phyloP scores from a whole-genome alignment of 2,888 invertebrate genomes.

The Scelioninae gen. 2 region DNA sequence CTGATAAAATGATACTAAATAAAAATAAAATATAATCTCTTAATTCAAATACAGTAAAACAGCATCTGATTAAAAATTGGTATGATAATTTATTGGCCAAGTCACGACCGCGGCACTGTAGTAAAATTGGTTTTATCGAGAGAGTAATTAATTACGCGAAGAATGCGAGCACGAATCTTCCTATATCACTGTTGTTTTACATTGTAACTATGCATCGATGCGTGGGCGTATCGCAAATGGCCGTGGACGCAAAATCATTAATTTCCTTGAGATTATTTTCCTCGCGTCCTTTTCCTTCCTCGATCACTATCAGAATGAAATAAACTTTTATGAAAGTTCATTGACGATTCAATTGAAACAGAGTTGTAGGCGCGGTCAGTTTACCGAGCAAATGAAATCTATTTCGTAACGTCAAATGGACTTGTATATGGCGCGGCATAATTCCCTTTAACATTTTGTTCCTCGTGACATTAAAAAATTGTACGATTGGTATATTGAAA shows the following conservation, averaged over 20 bases:
- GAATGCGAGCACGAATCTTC: slow-evolving; percentile 67
- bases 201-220: slow-evolving; percentile 65
- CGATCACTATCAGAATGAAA: slow-evolving; percentile 54
- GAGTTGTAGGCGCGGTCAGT: slow-evolving; percentile 56
- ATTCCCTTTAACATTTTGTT: slow-evolving; percentile 42
- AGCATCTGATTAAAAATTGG: slow-evolving; percentile 1
- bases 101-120: slow-evolving; percentile 37
- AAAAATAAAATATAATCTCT: no score
- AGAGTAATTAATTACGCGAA: slow-evolving; percentile 69
- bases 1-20: no score
- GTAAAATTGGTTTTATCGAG: slow-evolving; percentile 63
- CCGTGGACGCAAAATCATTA: slow-evolving; percentile 66
- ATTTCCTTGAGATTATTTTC: slow-evolving; percentile 63
- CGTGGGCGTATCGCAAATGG: slow-evolving; percentile 68
- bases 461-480: slow-evolving; percentile 28
- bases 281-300: slow-evolving; percentile 59
- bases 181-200: slow-evolving; percentile 67
- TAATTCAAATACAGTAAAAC: no score
- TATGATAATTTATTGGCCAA: slow-evolving; percentile 29
- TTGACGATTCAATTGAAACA: slow-evolving; percentile 60
- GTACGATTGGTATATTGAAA: slow-evolving; percentile 28
- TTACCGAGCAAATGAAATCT: slow-evolving; percentile 39
- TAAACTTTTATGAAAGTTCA: slow-evolving; percentile 60
- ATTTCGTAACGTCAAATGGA: slow-evolving; percentile 46
- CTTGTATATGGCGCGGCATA: slow-evolving; percentile 22